Base-by-base conservation (phyloP, 2,797 vertebrate species). In the Sebastes iracundus region DNA sequence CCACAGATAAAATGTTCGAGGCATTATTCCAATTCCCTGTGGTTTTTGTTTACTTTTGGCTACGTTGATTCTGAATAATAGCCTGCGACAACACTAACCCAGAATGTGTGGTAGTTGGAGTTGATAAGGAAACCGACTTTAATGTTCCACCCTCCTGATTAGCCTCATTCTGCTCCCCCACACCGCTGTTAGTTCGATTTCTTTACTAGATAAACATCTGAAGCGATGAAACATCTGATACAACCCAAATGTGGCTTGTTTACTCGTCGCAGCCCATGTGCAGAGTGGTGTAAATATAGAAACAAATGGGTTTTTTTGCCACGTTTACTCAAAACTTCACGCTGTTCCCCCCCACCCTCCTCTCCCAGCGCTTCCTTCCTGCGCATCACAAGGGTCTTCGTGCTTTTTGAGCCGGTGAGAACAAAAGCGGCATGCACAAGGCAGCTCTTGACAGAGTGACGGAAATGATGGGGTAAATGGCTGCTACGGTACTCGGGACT, bases 1-100 rank as follows among this genome's bases (percentile, higher is more conserved):
- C 74, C 71, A 81, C 75, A 87, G 89, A 94, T 93, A 91, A 90
- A 85, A 84, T 77, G 78, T 82, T 70, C 52, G 56, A 85, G 61
- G 82, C 74, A 85, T 87, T 90, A 87, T 84, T 90, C 70, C 72
- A 77, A 65, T 75, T 81, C 65, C 75, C 77, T n/a, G 33, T 2
- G 4, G 38, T 58, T 76, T 75, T 75, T 91, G 68, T 91, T 84
- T 86, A 82, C 80, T 77, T 65, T 79, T 80, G 61, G 67, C 59
- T 56, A 28, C 79, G 79, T 74, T 62, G 67, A 69, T 81, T 74
- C 18, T 59, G 75, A 83, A 74, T 75, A 85, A 78, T 42, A 66
- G 70, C 35, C 38, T 30, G 27, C 25, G 58, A 62, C 7, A 6
- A 62, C 7, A 6, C 58, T 33, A 23, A 65, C 58, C 23, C 46